Evolutionary conservation across 2,797 vertebrate genomes (phyloP).

Genomic region (Tragopan temminckii): DNA sequence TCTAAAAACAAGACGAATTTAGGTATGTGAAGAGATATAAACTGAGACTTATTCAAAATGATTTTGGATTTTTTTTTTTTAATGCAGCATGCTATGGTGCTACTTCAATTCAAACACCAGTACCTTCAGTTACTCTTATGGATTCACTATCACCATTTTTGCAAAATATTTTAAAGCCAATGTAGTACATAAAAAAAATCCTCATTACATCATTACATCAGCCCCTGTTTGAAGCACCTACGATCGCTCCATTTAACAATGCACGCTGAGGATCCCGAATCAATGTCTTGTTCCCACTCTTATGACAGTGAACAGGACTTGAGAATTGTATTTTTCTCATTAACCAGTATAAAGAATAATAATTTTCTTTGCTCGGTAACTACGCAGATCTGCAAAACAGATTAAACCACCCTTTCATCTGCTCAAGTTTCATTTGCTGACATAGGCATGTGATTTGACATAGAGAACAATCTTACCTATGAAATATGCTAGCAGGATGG

Average conservation of each 20-base stretch:
- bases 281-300: neutral
- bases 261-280: neutral
- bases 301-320: neutral
- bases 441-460: neutral
- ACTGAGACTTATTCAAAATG: neutral
- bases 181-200: neutral
- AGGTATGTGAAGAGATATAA: neutral
- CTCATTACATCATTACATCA: neutral
- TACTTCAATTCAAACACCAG: neutral
- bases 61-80: neutral
- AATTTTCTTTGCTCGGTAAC: neutral
- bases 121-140: neutral
- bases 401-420: neutral
- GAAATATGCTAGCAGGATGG: constrained; percentile 95
- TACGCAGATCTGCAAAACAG: neutral
- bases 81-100: neutral
- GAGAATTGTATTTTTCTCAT: neutral
- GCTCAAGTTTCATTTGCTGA: neutral
- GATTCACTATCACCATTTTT: neutral
- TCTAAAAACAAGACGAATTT: neutral
- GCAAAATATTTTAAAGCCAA: neutral
- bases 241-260: neutral
- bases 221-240: neutral
- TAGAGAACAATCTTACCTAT: constrained; percentile 87
- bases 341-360: neutral